Base-by-base conservation (phyloP, 2,797 vertebrate species). In the Xiphorhynchus erythropygius region DNA sequence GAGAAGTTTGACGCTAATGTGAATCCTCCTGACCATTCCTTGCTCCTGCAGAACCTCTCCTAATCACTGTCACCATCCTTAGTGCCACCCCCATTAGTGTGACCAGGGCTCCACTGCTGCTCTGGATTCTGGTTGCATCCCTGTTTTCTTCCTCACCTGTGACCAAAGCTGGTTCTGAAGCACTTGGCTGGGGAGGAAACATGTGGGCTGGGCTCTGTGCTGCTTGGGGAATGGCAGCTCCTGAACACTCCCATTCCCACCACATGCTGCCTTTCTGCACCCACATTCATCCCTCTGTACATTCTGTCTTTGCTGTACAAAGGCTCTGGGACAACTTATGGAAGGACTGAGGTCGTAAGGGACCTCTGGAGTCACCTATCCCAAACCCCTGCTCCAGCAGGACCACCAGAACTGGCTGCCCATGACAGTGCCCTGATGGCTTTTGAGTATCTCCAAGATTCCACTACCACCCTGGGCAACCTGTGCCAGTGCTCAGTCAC, bases 51-150 rank as follows among this genome's bases (percentile, higher is more conserved):
- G 37, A 77, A 60, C 15, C 35, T 37, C 55, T 53, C 33, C 27
- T 53, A 56, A 28, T 19, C 18, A 16, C 47, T 27, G 49, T 27
- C 49, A 50, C 49, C 25, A 50, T 27, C 49, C 25, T 50, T 50
- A 33, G 53, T 3, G 3, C 47, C 59, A 53, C 32, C 44, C 52
- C 77, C 46, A 44, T 19, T 25, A 88, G 41, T 63, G 39, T 22
- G 42, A 76, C 24, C 65, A 57, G 56, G 24, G 18, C 37, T 27
- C 35, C 2, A 1, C 7, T 0, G 3, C 7, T 2, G 1, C 60
- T 32, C 33, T 7, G 7, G 59, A 47, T 32, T 32, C 21, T 4
- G 1, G 57, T 1, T 30, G 21, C 32, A 64, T 35, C 21, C 39
- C 46, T 57, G 18, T 41, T 53, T 84, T 47, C 52, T 73, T n/a